phyloP scores from a whole-genome alignment of 2,113 vertebrate species.

The Picathartes gymnocephalus region DNA sequence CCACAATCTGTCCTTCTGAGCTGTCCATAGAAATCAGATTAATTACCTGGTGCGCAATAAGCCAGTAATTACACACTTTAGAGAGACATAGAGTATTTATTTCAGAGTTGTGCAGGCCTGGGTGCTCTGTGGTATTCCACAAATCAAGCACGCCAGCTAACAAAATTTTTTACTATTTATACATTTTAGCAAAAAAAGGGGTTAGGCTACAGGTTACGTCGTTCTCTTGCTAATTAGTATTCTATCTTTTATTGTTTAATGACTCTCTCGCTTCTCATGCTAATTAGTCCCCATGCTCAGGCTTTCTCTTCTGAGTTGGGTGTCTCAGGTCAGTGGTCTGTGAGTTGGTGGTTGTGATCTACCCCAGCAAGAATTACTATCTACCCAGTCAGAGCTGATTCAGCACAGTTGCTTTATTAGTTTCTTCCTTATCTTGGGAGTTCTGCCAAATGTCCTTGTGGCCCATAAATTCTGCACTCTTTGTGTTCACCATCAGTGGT shows the following conservation, averaged over 20 bases:
- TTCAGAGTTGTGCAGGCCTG: not conserved
- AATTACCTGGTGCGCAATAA: not conserved
- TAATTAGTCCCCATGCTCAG: not conserved
- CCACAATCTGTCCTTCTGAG: rapidly evolving
- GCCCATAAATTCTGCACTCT: not conserved
- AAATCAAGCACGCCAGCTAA: not conserved
- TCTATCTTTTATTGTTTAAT: not conserved
- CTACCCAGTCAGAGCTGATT: not conserved
- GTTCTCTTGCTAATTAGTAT: not conserved
- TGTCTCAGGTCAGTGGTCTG: not conserved
- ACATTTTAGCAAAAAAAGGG: not conserved
- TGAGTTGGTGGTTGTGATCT: not conserved
- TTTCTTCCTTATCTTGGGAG: not conserved
- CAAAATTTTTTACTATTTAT: not conserved
- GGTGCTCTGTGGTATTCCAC: not conserved
- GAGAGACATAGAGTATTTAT: not conserved
- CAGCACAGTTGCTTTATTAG: not conserved
- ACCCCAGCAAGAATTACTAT: not conserved
- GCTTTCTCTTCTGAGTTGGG: not conserved
- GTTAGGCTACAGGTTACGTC: not conserved
- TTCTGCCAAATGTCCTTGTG: not conserved
- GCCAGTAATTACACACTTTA: not conserved
- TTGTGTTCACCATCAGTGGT: not conserved
- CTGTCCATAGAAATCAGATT: not conserved
- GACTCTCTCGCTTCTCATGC: not conserved